Percentiles rank a stretch among this genome's conserved stretches.
Evolutionary conservation across 2,797 vertebrate genomes (phyloP).

Genomic region (Dendrocincla tyrannina): DNA sequence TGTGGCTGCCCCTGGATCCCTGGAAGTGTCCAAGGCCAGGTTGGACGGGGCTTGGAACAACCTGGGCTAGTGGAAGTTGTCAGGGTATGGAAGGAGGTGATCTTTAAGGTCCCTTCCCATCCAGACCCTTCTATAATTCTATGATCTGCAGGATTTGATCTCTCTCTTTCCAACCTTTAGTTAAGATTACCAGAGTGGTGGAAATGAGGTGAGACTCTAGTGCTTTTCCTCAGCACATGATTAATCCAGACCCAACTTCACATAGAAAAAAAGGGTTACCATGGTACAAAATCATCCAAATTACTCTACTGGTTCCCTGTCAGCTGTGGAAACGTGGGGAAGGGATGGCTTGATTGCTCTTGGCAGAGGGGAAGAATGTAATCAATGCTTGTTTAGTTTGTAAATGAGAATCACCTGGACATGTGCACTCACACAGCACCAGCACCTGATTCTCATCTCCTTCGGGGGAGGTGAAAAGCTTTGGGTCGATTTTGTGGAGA

Average conservation of each 20-base stretch:
- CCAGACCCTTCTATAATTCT: not conserved
- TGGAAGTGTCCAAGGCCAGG: not conserved
- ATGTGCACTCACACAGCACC: rapidly evolving
- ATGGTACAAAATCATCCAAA: rapidly evolving
- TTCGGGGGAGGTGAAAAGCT: not conserved
- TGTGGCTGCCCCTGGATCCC: not conserved
- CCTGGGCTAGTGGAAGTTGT: not conserved
- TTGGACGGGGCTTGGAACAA: rapidly evolving
- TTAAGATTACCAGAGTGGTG: not conserved
- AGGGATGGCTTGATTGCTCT: not conserved
- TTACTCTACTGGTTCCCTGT: not conserved
- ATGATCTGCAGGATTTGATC: not conserved
- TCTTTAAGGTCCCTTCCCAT: not conserved
- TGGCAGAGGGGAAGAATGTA: not conserved
- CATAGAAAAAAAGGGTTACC: rapidly evolving
- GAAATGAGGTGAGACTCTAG: not conserved
- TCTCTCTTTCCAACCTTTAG: not conserved
- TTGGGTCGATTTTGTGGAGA: not conserved
- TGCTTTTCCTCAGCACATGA: rapidly evolving
- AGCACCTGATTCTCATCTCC: rapidly evolving
- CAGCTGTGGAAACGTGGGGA: not conserved
- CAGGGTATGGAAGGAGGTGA: not conserved
- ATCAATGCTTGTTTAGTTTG: not conserved
- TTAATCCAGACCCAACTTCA: not conserved
- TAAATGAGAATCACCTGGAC: not conserved